These are phyloP conservation scores for Neogale vison DNA, from an alignment of 2,113 vertebrate genomes.

Conservation along the genomic window DNA sequence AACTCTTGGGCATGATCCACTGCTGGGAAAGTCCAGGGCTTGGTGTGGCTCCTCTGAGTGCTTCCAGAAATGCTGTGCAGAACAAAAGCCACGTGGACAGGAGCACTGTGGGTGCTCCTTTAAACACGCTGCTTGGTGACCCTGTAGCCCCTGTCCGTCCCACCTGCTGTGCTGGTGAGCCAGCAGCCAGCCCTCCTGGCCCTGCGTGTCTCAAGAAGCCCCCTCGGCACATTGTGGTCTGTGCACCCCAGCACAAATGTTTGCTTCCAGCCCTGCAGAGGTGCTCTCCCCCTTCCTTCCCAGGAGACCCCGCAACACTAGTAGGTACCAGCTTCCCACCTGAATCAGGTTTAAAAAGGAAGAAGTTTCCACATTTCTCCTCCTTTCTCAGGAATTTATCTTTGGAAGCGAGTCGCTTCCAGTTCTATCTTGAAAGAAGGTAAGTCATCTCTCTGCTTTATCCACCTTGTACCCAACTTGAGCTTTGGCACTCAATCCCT, in stretches of 20 bases:
- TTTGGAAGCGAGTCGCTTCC: not conserved
- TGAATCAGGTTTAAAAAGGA: not conserved
- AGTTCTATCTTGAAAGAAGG: not conserved
- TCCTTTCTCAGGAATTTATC: not conserved
- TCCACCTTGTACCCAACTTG: not conserved
- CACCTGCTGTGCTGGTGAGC: not conserved
- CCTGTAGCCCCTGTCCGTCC: not conserved
- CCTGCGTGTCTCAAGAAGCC: rapidly evolving
- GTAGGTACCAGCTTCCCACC: not conserved
- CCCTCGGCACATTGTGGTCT: rapidly evolving
- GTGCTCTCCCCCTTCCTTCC: not conserved
- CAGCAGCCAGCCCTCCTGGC: too few species aligned
- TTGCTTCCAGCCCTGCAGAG: too few species aligned
- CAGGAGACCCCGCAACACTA: not conserved
- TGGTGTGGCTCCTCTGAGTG: not conserved
- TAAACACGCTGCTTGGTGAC: too few species aligned
- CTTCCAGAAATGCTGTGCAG: not conserved
- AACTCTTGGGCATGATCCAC: not conserved
- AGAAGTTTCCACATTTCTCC: not conserved
- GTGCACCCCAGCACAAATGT: rapidly evolving
- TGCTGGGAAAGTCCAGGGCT: not conserved
- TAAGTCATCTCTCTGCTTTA: not conserved
- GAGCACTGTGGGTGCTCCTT: not conserved
- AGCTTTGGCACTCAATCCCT: not conserved
- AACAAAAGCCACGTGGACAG: not conserved